Evolutionary conservation across 1,140 invertebrate genomes (phyloP), one percentile per base, ranked within the genome.

Genomic region (Philopotamus ludificatus): DNA sequence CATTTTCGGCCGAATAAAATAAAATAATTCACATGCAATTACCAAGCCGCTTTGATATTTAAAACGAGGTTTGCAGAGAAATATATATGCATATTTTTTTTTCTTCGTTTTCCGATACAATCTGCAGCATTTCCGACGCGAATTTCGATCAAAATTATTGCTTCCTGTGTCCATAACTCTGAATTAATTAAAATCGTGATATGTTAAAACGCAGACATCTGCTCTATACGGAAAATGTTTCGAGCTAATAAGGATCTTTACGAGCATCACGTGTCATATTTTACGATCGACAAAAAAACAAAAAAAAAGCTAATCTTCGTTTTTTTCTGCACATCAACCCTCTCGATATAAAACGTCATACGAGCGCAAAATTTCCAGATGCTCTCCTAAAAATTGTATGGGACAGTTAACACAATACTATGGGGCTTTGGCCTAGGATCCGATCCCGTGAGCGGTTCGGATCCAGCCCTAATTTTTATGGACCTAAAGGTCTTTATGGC

Each of bases 371-470:
- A 57, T 20, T 39, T 57, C 54, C 54, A 57, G 54, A 57, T 57
- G 54, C n/a, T 53, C 50, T 39, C 12, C 26, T 57, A 47, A 60
- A 60, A 60, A 60, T 60, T 49, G 41, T 60, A 60, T 49, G 57
- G 57, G 57, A 60, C 57, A 60, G 57, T 60, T 60, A 60, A 60
- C 57, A 41, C 57, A 60, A 60, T 60, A 60, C 34, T 39, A 47
- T n/a, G n/a, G n/a, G 53, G 53, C 53, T 41, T 57, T 25, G 18
- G 18, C 4, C n/a, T 34, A 4, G 44, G 18, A 20, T 15, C 22
- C 26, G 34, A 57, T 18, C 57, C 12, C 34, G 42, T 18, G 4
- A 23, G 4, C 49, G 45, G 42, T 2, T 9, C 16, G 49, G 23
- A 53, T 22, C 15, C 8, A 20, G 15, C 22, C 16, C 16, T 22